Evolutionary conservation across 1,140 invertebrate genomes (phyloP), one percentile per base, ranked within the genome.

Genomic region (Leptopilina boulardi): DNA sequence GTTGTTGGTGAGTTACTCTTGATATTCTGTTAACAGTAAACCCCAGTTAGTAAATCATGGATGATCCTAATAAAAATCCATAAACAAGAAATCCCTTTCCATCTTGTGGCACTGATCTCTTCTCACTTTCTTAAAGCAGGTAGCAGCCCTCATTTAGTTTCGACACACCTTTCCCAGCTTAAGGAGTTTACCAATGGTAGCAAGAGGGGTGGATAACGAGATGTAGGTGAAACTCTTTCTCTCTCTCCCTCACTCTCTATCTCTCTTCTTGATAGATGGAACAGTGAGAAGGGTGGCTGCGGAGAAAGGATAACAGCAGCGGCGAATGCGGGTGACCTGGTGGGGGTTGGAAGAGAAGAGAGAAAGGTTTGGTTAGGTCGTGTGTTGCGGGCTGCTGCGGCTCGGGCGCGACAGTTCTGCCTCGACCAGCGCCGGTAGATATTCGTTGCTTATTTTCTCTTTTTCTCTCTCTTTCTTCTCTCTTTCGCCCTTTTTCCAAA

Each of bases 321-420:
- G n/a, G 54, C 30, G 77, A 23, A 66, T 74, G 77, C 13, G 66
- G 26, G 74, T 18, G 38, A 56, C 18, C 26, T 56, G 38, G 73
- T 10, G 75, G 54, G 54, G 73, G 78, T 78, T 81, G 82, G 79
- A 51, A 26, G 80, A 78, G 76, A 78, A 76, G 78, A 77, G 77
- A 51, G 77, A 51, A 75, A 73, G 78, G 56, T 81, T 81, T 76
- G 77, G 80, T 79, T 79, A 74, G 78, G 79, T 73, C 85, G 88
- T 87, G 86, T 87, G 87, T 90, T 89, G 90, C 89, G 87, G 88
- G 88, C 89, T 91, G 89, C 90, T 91, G 90, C 89, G 87, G 87
- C 88, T 91, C 90, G 88, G 89, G 89, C 89, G 88, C 89, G 90
- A 90, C 90, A 91, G 90, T 91, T 87, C 89, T 87, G 85, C 85